A percentile compares a stretch with the other conserved stretches of the same genome.
These are phyloP conservation scores for Mastigias papua DNA, from an alignment of 30 jellyfish, hydroid and myxozoan genomes.

Conservation along the genomic window DNA sequence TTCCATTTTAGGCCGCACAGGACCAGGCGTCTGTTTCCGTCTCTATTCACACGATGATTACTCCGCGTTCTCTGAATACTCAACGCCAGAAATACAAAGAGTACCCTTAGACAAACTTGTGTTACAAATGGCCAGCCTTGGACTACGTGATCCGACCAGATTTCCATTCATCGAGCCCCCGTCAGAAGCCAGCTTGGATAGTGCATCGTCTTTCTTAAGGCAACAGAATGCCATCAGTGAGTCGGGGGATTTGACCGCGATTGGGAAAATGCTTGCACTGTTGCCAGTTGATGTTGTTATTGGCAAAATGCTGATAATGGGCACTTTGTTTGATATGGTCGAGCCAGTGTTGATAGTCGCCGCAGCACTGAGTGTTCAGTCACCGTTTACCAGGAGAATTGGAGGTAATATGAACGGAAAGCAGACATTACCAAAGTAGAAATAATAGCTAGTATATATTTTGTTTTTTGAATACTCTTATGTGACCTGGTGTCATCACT, in stretches of 20 bases:
- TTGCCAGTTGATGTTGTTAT: constrained; percentile 96
- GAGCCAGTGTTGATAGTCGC: constrained; percentile 95
- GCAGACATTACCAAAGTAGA: neutral
- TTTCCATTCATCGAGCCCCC: constrained; percentile 99
- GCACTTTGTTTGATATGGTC: constrained; percentile 85
- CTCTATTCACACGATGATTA: constrained; percentile 95
- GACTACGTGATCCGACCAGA: constrained; percentile 85
- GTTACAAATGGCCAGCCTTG: constrained; percentile 96
- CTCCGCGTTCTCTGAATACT: constrained; percentile 85
- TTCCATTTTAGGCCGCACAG: constrained; percentile 93
- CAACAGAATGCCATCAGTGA: constrained; percentile 88
- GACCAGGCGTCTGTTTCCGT: constrained; percentile 99
- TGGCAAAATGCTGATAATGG: constrained; percentile 96
- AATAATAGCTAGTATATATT: too few species aligned
- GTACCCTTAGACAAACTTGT: constrained; percentile 96
- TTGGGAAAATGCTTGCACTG: constrained; percentile 94
- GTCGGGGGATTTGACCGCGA: constrained; percentile 83
- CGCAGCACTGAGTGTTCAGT: constrained; percentile 95
- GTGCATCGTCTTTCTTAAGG: constrained; percentile 76
- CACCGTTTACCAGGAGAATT: constrained; percentile 88
- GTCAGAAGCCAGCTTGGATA: constrained; percentile 79
- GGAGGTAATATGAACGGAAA: constrained; percentile 57
- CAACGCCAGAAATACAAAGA: constrained; percentile 98
- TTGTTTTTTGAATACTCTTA: too few species aligned
- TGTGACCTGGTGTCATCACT: too few species aligned